Percentiles rank a stretch among this genome's conserved stretches.
Conservation (phyloP, 2,113 vertebrate genomes). For the Petroica traversi region DNA sequence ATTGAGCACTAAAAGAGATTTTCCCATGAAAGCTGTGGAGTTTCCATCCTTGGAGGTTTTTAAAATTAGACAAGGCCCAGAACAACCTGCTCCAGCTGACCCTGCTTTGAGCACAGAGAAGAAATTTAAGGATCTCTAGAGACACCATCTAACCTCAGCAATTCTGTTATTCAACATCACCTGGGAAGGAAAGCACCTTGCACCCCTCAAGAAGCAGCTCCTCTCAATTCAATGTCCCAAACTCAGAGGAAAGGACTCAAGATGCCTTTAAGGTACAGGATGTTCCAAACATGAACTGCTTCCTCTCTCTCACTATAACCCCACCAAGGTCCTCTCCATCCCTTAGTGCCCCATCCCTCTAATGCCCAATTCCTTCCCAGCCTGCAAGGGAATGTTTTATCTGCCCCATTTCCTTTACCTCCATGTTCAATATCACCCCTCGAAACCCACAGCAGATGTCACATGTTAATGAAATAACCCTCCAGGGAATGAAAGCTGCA, state of each 20-base stretch:
- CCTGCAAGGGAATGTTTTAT: accelerated
- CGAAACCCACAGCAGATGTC: background rate
- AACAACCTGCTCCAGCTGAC: background rate
- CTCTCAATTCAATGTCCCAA: background rate
- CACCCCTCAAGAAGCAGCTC: background rate
- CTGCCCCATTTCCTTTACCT: background rate
- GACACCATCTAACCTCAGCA: background rate
- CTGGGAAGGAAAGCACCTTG: background rate
- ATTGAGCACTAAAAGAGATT: background rate
- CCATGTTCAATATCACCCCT: background rate
- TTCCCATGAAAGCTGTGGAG: background rate
- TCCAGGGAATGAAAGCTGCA: background rate
- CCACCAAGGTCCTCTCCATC: background rate
- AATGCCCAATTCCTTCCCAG: background rate
- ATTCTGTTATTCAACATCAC: background rate
- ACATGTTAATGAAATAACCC: background rate
- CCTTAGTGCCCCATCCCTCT: background rate
- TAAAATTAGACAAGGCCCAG: background rate
- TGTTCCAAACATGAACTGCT: background rate
- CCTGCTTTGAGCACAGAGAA: background rate
- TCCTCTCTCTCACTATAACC: background rate
- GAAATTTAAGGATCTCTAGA: background rate
- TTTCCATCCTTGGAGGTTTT: background rate
- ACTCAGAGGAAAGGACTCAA: background rate
- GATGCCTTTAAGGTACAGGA: background rate